A percentile compares a stretch with the other conserved stretches of the same genome.
Conservation (phyloP, 2,797 vertebrate species). For the Okamejei kenojei region DNA sequence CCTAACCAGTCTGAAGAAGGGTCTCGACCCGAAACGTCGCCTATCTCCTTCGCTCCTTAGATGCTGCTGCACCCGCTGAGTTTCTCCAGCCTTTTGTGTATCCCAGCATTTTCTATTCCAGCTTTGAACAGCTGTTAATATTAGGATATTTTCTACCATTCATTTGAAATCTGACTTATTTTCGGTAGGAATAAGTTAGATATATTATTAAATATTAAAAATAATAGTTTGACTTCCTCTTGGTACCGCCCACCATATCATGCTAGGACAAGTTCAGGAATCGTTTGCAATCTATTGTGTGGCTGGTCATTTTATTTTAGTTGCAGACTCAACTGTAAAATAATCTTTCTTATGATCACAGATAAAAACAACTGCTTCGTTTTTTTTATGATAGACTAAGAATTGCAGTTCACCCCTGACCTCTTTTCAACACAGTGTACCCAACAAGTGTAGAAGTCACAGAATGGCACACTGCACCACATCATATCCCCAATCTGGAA, state of each 20-base stretch:
- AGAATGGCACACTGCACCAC: not conserved
- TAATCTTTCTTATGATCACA: not conserved
- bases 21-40: too few species aligned
- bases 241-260: not conserved
- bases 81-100: too few species aligned
- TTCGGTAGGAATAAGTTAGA: not conserved
- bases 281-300: not conserved
- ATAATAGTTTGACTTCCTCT: not conserved
- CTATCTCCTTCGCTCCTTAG: too few species aligned
- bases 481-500: not conserved
- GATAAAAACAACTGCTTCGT: not conserved
- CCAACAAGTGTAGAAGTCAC: not conserved
- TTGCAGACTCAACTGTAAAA: not conserved
- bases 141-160: not conserved
- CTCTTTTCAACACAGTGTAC: not conserved
- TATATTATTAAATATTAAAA: not conserved
- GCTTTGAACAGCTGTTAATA: not conserved
- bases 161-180: not conserved
- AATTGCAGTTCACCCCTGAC: not conserved
- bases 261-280: not conserved
- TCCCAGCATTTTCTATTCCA: not conserved
- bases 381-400: not conserved
- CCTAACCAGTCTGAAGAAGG: too few species aligned
- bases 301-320: not conserved
- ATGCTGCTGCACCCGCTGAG: too few species aligned